phyloP scores from a whole-genome alignment of 2,888 invertebrate genomes.

The Acanthosoma haemorrhoidale region DNA sequence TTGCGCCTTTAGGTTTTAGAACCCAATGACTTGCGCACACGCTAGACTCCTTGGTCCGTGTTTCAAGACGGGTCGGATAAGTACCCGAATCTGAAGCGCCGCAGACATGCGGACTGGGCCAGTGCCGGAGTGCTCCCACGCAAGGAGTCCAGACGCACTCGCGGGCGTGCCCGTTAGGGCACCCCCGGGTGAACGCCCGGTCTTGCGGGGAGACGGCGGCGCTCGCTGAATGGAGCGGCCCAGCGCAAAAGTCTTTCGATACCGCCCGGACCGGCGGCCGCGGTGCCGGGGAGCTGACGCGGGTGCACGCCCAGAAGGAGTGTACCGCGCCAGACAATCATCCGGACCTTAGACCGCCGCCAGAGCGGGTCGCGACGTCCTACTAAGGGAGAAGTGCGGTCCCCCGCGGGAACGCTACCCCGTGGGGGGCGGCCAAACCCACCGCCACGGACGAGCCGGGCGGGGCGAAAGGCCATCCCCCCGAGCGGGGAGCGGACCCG shows the following conservation, averaged over 20 bases:
- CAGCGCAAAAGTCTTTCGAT: too few relatives aligned
- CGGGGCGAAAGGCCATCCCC: too few relatives aligned
- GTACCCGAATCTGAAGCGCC: slow-evolving; percentile 49
- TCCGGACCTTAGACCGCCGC: too few relatives aligned
- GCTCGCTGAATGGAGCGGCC: too few relatives aligned
- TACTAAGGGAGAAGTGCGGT: too few relatives aligned
- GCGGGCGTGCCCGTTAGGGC: not conserved
- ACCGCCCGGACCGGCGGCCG: too few relatives aligned
- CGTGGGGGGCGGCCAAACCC: slow-evolving; percentile 29
- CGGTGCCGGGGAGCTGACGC: not conserved
- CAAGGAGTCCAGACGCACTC: not conserved
- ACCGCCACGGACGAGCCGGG: too few relatives aligned
- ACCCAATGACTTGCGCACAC: too few relatives aligned
- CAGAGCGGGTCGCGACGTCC: too few relatives aligned
- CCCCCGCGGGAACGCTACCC: slow-evolving; percentile 31
- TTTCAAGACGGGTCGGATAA: too few relatives aligned
- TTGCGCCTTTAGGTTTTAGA: too few relatives aligned
- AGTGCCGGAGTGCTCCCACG: slow-evolving; percentile 42
- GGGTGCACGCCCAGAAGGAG: not conserved
- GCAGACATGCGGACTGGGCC: slow-evolving; percentile 44
- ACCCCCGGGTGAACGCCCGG: not conserved
- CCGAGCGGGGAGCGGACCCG: not conserved
- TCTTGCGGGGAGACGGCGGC: not conserved
- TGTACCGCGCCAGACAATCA: not conserved
- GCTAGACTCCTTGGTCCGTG: slow-evolving; percentile 70